Evolutionary conservation across 2,113 vertebrate species (phyloP), one percentile per base, ranked within the genome.

Genomic region (Ivindomyrus marchei): DNA sequence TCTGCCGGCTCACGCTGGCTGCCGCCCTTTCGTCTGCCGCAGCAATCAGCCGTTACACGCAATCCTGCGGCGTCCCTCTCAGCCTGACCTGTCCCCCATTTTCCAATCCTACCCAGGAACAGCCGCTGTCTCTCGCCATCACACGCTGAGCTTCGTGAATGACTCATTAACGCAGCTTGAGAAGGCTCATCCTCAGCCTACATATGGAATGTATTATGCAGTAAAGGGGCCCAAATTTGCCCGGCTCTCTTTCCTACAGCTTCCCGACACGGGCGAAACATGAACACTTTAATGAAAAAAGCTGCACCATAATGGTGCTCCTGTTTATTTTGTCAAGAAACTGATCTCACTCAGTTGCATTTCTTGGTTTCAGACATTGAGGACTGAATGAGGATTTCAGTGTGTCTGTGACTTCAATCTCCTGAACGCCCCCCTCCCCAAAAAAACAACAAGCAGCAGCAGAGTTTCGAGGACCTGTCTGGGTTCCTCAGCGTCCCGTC

Each of bases 401-500:
- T 47, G 84, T 27, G 19, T 56, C 53, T 93, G 93, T 92, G 92
- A 93, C 91, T 91, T 92, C 92, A 92, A 31, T 2, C 53, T 6
- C 52, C 19, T 56, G 17, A 56, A 56, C 19, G 1, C 52, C 17
- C 17, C 70, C n/a, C 70, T 31, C 19, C 53, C 66, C 7, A 27
- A 39, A 80, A 80, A 46, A 85, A 46, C n/a, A 2, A 21, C 5
- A 49, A 49, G 45, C 83, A 45, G 42, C 19, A 88, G 52, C 13
- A 24, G 31, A 42, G 19, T 42, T 87, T 91, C 91, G 93, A 92
- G 94, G 93, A 94, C 94, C 93, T 90, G 93, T 89, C 89, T 87
- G 89, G 91, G 92, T 91, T 92, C 62, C 62, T 13, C 92, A 92
- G 45, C 89, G 90, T 91, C 90, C 91, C 89, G 92, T 94, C 93